Percentiles rank a stretch among this genome's conserved stretches.
These are phyloP conservation scores for Andrena flavipes DNA, from an alignment of 2,888 invertebrate species.

Conservation along the genomic window DNA sequence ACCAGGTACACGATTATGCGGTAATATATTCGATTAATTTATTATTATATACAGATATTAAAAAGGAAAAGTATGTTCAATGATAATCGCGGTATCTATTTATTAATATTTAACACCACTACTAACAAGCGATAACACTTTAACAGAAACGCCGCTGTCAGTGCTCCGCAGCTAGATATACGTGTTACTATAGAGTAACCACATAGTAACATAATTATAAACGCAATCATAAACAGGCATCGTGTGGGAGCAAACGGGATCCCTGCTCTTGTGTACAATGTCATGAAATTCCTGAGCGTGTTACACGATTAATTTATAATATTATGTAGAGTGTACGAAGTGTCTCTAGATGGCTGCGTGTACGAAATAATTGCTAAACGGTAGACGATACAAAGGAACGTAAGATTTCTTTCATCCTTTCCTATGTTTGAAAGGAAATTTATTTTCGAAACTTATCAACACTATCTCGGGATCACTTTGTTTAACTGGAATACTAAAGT, in stretches of 20 bases:
- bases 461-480: not conserved
- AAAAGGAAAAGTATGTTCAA: conserved; percentile 39
- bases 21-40: conserved; percentile 78
- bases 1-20: conserved; percentile 81
- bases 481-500: not conserved
- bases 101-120: conserved; percentile 62
- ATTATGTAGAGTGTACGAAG: conserved; percentile 43
- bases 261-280: conserved; percentile 52
- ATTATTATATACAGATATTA: conserved; percentile 42
- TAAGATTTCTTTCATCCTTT: not conserved
- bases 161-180: conserved; percentile 68
- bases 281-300: conserved; percentile 44
- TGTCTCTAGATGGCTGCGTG: not conserved
- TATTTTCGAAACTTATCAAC: not conserved
- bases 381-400: not conserved
- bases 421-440: not conserved
- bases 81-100: conserved; percentile 64
- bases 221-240: conserved; percentile 47
- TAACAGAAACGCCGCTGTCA: conserved; percentile 68
- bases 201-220: conserved; percentile 53
- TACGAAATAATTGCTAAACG: not conserved
- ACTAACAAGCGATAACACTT: conserved; percentile 68
- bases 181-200: conserved; percentile 63
- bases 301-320: conserved; percentile 51
- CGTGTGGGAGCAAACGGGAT: conserved; percentile 34